Percentiles rank a stretch among this genome's conserved stretches.
These are phyloP conservation scores for Lysandra bellargus DNA, from an alignment of 2,888 invertebrate species.

Conservation along the genomic window DNA sequence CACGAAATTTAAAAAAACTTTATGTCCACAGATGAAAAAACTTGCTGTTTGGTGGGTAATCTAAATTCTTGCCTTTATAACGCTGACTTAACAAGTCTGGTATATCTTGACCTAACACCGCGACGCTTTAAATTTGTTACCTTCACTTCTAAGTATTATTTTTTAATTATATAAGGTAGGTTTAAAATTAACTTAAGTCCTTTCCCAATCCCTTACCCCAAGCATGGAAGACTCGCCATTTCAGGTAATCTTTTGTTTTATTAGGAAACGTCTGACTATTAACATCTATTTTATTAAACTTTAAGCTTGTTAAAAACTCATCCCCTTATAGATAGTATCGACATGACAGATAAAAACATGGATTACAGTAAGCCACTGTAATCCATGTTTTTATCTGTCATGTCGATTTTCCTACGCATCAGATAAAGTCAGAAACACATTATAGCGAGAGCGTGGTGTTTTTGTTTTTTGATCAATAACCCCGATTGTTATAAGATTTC, in stretches of 20 bases:
- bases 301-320: neutral
- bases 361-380: too few species aligned
- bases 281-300: neutral
- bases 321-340: neutral
- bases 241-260: slow-evolving; percentile 68
- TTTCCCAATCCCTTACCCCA: slow-evolving; percentile 55
- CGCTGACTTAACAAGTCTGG: slow-evolving; percentile 42
- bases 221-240: slow-evolving; percentile 72
- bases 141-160: slow-evolving; percentile 39
- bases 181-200: slow-evolving; percentile 57
- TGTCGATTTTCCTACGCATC: neutral
- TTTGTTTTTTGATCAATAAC: neutral
- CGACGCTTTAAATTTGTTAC: slow-evolving; percentile 46
- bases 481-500: too few species aligned
- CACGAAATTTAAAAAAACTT: slow-evolving; percentile 5
- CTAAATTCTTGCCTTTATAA: slow-evolving; percentile 6
- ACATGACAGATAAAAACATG: too few species aligned
- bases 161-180: slow-evolving; percentile 40
- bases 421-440: neutral
- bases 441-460: neutral
- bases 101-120: slow-evolving; percentile 44
- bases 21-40: slow-evolving; percentile 37
- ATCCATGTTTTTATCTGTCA: neutral
- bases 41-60: slow-evolving; percentile 43
- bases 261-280: slow-evolving; percentile 4